Evolutionary conservation across 2,888 invertebrate genomes (phyloP).

Genomic region (Acrobeloides nanus): DNA sequence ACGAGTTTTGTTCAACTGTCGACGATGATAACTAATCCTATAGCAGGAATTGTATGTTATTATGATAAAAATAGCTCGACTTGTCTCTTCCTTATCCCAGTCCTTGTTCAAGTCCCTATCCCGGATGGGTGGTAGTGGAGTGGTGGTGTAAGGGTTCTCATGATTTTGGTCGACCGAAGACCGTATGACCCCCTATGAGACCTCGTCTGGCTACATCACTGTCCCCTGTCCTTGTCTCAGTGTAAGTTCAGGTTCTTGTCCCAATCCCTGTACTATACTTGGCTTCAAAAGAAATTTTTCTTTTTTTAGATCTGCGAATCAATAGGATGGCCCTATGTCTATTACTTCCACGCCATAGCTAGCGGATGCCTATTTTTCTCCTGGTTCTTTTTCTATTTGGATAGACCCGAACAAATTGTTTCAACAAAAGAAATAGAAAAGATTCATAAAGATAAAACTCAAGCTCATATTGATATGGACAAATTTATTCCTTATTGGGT

Average conservation of each 20-base stretch:
- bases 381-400: conserved; percentile 28
- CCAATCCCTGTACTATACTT: no score
- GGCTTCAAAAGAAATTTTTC: no score
- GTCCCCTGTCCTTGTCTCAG: no score
- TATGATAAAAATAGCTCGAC: no score
- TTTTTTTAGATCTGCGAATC: conserved; percentile 13
- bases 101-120: no score
- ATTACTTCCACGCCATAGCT: conserved; percentile 28
- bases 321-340: conserved; percentile 38
- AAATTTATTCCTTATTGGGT: conserved; percentile 29
- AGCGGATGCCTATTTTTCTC: conserved; percentile 20
- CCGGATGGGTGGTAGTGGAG: no score
- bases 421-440: conserved; percentile 18
- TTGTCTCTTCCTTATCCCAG: no score
- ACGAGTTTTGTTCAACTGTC: background rate
- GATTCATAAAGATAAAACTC: conserved; percentile 30
- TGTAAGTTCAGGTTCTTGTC: no score
- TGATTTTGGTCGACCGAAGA: no score
- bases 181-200: no score
- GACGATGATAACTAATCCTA: conserved; percentile 1
- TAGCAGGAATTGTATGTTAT: conserved; percentile 7
- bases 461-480: conserved; percentile 28
- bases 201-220: no score
- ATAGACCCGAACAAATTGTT: conserved; percentile 28
- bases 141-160: no score